Evolutionary conservation across 2,888 invertebrate genomes (phyloP).

Genomic region (Pterobdella sp.): DNA sequence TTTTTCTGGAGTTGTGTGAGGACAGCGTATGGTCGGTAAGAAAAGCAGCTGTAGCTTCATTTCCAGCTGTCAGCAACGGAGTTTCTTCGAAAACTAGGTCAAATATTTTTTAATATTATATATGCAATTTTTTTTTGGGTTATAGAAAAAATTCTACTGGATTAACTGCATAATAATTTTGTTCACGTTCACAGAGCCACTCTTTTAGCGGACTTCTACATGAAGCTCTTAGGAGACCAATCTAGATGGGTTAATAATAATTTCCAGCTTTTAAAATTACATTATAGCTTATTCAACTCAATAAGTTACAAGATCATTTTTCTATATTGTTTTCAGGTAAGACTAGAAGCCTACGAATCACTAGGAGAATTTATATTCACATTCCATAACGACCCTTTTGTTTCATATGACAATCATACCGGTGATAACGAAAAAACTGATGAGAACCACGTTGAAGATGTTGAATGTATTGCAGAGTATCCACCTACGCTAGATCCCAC

Average conservation of each 20-base stretch:
- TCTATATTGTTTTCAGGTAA: slow-evolving; percentile 24
- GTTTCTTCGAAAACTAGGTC: not conserved
- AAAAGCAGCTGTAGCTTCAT: slow-evolving; percentile 25
- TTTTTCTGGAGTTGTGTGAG: slow-evolving; percentile 23
- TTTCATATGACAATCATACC: not conserved
- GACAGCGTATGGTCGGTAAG: slow-evolving; percentile 31
- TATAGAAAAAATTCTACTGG: not conserved
- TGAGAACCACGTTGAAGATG: not conserved
- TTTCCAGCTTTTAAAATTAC: not conserved
- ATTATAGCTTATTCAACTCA: not conserved
- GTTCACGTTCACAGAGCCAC: not conserved
- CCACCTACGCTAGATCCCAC: not conserved
- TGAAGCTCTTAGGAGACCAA: slow-evolving; percentile 25
- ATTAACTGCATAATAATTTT: not conserved
- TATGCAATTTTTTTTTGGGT: not conserved
- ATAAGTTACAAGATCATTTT: not conserved
- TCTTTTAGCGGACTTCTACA: slow-evolving; percentile 1
- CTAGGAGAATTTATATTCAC: slow-evolving; percentile 30
- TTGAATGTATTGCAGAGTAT: not conserved
- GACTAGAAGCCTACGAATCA: slow-evolving; percentile 23
- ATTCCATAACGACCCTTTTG: slow-evolving; percentile 9
- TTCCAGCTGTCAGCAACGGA: slow-evolving; percentile 16
- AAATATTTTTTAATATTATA: not conserved
- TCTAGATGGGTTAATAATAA: slow-evolving; percentile 27
- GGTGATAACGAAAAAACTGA: not conserved